Base-by-base conservation (phyloP, 2,113 vertebrate species). In the Cavia aperea region DNA sequence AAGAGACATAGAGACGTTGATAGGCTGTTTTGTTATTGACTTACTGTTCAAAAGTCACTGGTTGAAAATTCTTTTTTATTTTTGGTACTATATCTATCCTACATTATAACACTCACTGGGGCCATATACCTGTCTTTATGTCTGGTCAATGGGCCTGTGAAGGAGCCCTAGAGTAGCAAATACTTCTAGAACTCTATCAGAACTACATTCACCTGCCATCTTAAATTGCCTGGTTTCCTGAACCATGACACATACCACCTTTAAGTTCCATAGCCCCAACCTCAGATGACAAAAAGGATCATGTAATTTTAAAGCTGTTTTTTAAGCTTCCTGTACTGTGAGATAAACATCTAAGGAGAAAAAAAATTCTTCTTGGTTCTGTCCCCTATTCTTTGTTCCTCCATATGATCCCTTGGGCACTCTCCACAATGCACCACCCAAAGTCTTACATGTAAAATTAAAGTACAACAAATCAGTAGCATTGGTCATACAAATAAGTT, bases 141-240 rank as follows among this genome's bases (percentile, higher is more conserved):
- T 62, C 10, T 56, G 60, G 19, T 16, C 10, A 56, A 58, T 1
- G 0, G 29, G 18, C n/a, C n/a, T 13, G 4, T 43, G 21, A 1
- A 51, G 12, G n/a, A 84, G 36, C 11, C 19, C 43, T 13, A 10
- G 81, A 70, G 49, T 39, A 33, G 1, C 46, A 56, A 36, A 79
- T 33, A 31, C 14, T 83, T 65, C 14, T 39, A 66, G 56, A 60
- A 46, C 73, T 29, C n/a, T 21, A 9, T 51, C 14, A 16, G 6
- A 46, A 31, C 21, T 51, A 4, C 11, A 65, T 19, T 62, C 36
- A 43, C 7, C 24, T 11, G 10, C 8, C 26, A 31, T 26, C 7
- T 8, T 8, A 81, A 54, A 58, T 5, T 39, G 3, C 43, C 49
- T 81, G 24, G 62, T 49, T 82, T 73, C 24, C 51, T 39, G 46